A percentile compares a stretch with the other conserved stretches of the same genome.
phyloP scores from a whole-genome alignment of 2,797 vertebrate genomes.

The Thalassophryne amazonica region DNA sequence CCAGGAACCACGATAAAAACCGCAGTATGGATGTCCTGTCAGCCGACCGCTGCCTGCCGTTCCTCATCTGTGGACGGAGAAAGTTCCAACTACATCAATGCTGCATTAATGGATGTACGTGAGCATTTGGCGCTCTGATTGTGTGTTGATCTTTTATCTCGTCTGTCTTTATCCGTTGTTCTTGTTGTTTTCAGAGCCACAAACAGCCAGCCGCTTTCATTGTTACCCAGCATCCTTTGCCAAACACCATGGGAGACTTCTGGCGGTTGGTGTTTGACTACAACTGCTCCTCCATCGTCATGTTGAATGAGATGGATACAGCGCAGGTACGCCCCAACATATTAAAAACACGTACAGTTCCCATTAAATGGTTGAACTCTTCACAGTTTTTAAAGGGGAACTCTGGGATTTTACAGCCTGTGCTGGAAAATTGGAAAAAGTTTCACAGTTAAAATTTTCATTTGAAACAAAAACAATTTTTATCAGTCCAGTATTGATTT shows the following conservation, averaged over 20 bases:
- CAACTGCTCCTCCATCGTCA: slow-evolving; percentile 96
- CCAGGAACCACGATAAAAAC: slow-evolving; percentile 96
- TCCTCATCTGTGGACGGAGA: slow-evolving; percentile 97
- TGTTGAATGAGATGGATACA: slow-evolving; percentile 97
- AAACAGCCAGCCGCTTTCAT: slow-evolving; percentile 98
- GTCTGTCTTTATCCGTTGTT: not conserved
- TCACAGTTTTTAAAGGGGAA: no score
- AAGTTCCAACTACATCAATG: slow-evolving; percentile 97
- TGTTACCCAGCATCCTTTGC: slow-evolving; percentile 95
- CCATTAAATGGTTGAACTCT: no score
- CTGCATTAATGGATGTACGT: slow-evolving; percentile 95
- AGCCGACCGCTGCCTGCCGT: slow-evolving; percentile 93
- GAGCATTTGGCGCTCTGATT: not conserved
- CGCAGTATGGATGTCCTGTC: slow-evolving; percentile 94
- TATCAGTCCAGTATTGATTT: no score
- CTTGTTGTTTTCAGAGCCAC: slow-evolving; percentile 82
- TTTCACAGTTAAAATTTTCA: no score
- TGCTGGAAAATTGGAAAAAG: no score
- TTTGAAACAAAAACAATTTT: no score
- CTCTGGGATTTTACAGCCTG: no score
- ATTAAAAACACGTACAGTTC: not conserved
- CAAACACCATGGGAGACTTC: slow-evolving; percentile 95
- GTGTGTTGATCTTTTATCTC: not conserved
- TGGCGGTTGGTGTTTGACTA: slow-evolving; percentile 98
- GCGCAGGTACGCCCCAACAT: slow-evolving; percentile 80